Percentiles rank a stretch among this genome's conserved stretches.
Evolutionary conservation across 2,797 vertebrate species (phyloP).

Genomic region (Acanthopagrus latus): DNA sequence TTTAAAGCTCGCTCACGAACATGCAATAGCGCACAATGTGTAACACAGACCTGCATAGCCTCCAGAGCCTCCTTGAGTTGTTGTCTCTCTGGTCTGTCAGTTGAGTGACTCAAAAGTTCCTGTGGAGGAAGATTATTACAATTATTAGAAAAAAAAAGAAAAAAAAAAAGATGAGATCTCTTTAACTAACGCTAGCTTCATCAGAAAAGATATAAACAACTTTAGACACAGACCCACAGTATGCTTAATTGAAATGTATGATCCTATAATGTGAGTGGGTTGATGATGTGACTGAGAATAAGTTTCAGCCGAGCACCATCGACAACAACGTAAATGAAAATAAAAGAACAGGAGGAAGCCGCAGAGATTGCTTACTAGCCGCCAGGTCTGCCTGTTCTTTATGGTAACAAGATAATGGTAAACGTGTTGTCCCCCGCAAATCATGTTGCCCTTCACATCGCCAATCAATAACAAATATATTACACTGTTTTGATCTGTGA

Average conservation of each 20-base stretch:
- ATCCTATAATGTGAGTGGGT: background rate
- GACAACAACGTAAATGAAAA: background rate
- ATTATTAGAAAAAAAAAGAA: background rate
- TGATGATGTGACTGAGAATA: constrained; percentile 18
- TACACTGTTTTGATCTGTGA: background rate
- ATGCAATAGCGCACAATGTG: background rate
- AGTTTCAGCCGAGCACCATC: background rate
- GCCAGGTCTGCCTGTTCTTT: constrained; percentile 1
- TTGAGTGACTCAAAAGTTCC: constrained; percentile 95
- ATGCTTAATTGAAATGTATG: background rate
- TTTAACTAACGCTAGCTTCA: background rate
- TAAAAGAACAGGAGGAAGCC: background rate
- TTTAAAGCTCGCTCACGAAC: background rate
- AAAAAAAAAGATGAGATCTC: background rate
- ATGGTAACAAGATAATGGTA: constrained; percentile 3
- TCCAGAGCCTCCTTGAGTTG: constrained; percentile 96
- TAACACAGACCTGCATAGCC: constrained; percentile 93
- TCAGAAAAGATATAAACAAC: background rate
- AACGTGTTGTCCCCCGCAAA: constrained; percentile 4
- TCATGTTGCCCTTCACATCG: background rate
- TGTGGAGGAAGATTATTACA: constrained; percentile 63
- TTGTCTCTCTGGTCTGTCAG: constrained; percentile 92
- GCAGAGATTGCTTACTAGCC: constrained; percentile 1
- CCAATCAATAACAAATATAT: constrained; percentile 25
- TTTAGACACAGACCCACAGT: background rate